Percentiles rank a stretch among this genome's conserved stretches.
These are phyloP conservation scores for Paralichthys olivaceus DNA, from an alignment of 2,113 vertebrate genomes.

Conservation along the genomic window DNA sequence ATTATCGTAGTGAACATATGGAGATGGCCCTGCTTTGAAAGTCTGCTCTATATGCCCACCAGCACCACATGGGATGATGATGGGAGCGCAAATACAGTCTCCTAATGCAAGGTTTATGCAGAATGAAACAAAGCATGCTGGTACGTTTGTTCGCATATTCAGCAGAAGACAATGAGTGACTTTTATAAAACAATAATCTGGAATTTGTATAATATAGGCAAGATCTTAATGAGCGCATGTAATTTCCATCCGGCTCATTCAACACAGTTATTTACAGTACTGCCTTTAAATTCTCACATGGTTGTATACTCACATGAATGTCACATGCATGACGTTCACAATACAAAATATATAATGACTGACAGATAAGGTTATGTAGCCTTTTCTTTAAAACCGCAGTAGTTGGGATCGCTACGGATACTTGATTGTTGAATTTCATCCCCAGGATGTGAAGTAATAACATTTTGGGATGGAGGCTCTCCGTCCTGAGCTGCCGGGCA, in stretches of 20 bases:
- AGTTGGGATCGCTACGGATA: too few relatives aligned
- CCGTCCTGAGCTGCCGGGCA: too few relatives aligned
- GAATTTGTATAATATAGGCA: neutral
- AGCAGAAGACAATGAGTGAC: constrained; percentile 21
- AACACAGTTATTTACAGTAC: neutral
- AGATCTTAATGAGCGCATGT: neutral
- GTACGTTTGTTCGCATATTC: constrained; percentile 21
- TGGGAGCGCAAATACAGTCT: constrained; percentile 49
- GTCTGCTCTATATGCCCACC: constrained; percentile 79
- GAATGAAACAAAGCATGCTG: constrained; percentile 35
- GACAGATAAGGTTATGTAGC: too few relatives aligned
- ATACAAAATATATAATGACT: too few relatives aligned
- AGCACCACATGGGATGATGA: constrained; percentile 71
- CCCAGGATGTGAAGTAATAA: too few relatives aligned
- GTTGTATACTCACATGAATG: too few relatives aligned
- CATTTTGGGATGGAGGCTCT: too few relatives aligned
- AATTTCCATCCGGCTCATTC: neutral
- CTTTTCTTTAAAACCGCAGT: too few relatives aligned
- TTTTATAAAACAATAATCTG: constrained; percentile 23
- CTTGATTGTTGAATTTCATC: too few relatives aligned
- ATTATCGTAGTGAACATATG: constrained; percentile 93
- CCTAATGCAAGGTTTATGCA: constrained; percentile 17
- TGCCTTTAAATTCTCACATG: too few relatives aligned
- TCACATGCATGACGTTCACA: too few relatives aligned
- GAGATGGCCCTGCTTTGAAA: constrained; percentile 92